Base-by-base conservation (phyloP, 64 coral and sea anemone genomes). In the Orbicella faveolata region DNA sequence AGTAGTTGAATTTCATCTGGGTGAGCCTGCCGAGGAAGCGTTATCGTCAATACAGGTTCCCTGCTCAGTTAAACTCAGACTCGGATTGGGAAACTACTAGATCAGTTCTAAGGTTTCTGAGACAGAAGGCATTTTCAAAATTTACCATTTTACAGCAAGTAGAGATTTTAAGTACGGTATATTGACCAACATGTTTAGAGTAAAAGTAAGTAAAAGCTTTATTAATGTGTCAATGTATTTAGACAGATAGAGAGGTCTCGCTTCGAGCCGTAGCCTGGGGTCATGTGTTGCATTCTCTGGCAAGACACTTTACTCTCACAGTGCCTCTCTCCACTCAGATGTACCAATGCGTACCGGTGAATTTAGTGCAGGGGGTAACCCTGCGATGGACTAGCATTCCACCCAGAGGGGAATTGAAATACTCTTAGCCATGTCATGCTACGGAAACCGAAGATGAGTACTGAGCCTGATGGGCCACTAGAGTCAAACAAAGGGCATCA, bases 1-100 rank as follows among this genome's bases (percentile, higher is more conserved):
- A 99, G 80, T 16, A 99, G 91, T 34, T 99, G 94, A 1, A 99
- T 63, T 83, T 96, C 87, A 75, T 96, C 86, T 86, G 97, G 91
- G 73, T 93, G 82, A 53, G 77, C 82, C 97, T 99, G 75, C 75
- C 53, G 41, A 77, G 23, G 8, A 36, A 6, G 30, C 17, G 17
- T 61, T 21, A 25, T 9, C 14, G 79, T 66, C 8, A 3, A 19
- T 39, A 51, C n/a, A 34, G 33, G 21, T 6, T 70, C 25, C 21
- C 20, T 25, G 25, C 67, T 70, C 21, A 10, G 21, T 26, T 67
- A 7, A 66, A n/a, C 23, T 18, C 20, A 67, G 64, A 21, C 14
- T 15, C 62, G 2, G 62, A 64, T 64, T 18, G 62, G 15, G 62
- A 64, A 15, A 64, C 14, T 18, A 64, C 62, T 64, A 18, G 14